A percentile compares a stretch with the other conserved stretches of the same genome.
Evolutionary conservation across 2,888 invertebrate species (phyloP).

Genomic region (Celastrina argiolus): DNA sequence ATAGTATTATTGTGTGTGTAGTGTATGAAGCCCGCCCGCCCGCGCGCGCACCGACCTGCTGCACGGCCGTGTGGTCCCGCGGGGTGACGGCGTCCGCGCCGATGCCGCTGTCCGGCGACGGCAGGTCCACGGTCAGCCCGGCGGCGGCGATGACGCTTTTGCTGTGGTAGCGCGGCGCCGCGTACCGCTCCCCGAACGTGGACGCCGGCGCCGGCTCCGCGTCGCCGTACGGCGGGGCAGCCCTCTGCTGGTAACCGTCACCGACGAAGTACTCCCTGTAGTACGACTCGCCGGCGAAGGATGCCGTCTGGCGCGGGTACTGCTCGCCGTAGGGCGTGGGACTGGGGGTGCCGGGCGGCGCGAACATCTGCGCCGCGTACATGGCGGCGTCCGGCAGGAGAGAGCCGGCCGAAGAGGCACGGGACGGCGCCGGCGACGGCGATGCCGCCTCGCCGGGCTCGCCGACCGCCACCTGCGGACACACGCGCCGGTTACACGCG

Average conservation of each 20-base stretch:
- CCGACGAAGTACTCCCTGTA: constrained; percentile 88
- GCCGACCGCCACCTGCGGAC: constrained; percentile 77
- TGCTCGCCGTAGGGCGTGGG: constrained; percentile 79
- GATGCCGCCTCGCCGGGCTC: constrained; percentile 79
- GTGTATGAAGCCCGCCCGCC: constrained; percentile 60
- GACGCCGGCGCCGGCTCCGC: constrained; percentile 79
- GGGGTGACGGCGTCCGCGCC: constrained; percentile 96
- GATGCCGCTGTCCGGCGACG: constrained; percentile 97
- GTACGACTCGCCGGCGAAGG: constrained; percentile 85
- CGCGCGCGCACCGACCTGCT: constrained; percentile 85
- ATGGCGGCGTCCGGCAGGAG: constrained; percentile 81
- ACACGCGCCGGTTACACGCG: constrained; percentile 82
- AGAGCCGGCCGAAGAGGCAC: constrained; percentile 76
- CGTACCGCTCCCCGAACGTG: constrained; percentile 83
- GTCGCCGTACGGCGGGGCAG: constrained; percentile 76
- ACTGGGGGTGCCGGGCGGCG: constrained; percentile 82
- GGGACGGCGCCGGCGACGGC: constrained; percentile 81
- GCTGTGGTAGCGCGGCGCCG: constrained; percentile 83
- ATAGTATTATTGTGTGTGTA: constrained; percentile 39
- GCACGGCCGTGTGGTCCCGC: constrained; percentile 91
- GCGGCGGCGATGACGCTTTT: constrained; percentile 85
- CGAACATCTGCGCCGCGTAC: constrained; percentile 84
- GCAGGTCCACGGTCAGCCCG: constrained; percentile 94
- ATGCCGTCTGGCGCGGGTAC: constrained; percentile 72
- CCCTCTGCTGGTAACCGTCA: constrained; percentile 79